A percentile compares a stretch with the other conserved stretches of the same genome.
phyloP scores from a whole-genome alignment of 2,113 vertebrate species.

The Myiagra hebetior region DNA sequence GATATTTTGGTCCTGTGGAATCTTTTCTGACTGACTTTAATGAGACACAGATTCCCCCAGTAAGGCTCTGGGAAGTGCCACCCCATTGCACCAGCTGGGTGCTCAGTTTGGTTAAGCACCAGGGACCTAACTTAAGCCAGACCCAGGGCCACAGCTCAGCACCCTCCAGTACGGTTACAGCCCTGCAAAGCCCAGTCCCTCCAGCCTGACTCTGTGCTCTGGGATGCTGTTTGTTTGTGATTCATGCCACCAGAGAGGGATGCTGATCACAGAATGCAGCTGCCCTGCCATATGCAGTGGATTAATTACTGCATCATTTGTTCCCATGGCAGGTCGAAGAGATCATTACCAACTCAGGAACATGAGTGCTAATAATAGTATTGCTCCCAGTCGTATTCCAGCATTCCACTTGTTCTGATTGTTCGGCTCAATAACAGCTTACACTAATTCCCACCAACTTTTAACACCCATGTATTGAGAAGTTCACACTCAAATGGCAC shows the following conservation, averaged over 20 bases:
- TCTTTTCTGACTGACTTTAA: rapidly evolving
- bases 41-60: neutral
- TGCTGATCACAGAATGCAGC: neutral
- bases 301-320: neutral
- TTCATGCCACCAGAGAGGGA: neutral
- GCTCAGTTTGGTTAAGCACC: neutral
- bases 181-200: neutral
- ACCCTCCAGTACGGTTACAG: neutral
- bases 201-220: neutral
- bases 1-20: neutral
- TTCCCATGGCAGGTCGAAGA: neutral
- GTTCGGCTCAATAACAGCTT: neutral
- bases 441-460: neutral
- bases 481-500: neutral
- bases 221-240: neutral
- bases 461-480: neutral
- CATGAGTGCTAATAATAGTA: neutral
- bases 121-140: neutral
- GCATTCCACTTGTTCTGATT: neutral
- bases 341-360: neutral
- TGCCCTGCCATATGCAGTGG: neutral
- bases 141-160: rapidly evolving
- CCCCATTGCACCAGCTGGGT: rapidly evolving
- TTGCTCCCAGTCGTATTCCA: neutral
- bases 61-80: neutral